These are phyloP conservation scores for Thermophis baileyi DNA, from an alignment of 2,113 vertebrate genomes.

Conservation along the genomic window DNA sequence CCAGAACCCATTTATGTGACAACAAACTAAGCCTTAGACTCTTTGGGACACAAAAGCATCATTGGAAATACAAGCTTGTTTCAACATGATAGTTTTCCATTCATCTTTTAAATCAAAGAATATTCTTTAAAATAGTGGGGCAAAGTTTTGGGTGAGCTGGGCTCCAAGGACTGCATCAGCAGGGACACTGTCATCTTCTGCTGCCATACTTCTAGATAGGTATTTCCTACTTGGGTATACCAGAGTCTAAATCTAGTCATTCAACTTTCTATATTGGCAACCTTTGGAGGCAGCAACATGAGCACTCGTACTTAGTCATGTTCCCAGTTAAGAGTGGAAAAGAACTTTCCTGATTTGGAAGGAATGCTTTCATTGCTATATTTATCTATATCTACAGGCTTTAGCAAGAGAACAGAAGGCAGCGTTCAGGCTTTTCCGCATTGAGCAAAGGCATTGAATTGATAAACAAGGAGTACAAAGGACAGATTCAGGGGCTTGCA, in stretches of 20 bases:
- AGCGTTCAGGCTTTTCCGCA: neutral
- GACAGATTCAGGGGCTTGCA: neutral
- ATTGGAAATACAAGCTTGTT: neutral
- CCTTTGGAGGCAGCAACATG: neutral
- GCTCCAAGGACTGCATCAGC: neutral
- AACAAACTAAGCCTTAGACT: neutral
- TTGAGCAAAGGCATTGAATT: neutral
- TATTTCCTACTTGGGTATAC: neutral
- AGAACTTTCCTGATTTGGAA: neutral
- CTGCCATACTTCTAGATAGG: neutral
- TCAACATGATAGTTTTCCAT: neutral
- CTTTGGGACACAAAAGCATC: neutral
- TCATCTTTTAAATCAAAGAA: neutral
- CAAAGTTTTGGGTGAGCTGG: neutral
- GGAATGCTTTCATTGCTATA: neutral
- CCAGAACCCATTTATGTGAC: neutral
- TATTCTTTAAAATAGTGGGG: neutral
- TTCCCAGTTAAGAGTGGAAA: neutral
- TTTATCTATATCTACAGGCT: neutral
- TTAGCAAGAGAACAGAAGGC: neutral
- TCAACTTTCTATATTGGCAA: neutral
- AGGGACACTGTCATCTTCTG: neutral
- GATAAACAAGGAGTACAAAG: neutral
- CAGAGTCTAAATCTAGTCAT: neutral
- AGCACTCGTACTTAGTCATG: neutral